A percentile compares a stretch with the other conserved stretches of the same genome.
phyloP scores from a whole-genome alignment of 2,113 vertebrate species.

The Salminus brasiliensis region DNA sequence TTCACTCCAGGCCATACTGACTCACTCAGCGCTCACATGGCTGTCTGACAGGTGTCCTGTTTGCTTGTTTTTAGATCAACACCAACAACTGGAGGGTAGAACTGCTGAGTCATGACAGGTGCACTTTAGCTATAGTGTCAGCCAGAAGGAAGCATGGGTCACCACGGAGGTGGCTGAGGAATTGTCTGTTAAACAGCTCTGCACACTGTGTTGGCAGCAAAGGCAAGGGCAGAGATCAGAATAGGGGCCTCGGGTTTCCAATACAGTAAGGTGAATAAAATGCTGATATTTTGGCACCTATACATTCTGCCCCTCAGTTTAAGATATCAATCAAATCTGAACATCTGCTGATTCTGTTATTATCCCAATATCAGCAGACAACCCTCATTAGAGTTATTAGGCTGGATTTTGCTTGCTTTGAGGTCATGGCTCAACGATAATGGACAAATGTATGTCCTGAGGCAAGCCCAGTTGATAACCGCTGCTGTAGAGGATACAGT shows the following conservation, averaged over 20 bases:
- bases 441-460: not conserved
- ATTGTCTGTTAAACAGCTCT: not conserved
- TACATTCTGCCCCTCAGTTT: too few relatives aligned
- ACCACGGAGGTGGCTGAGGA: not conserved
- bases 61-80: slow-evolving; percentile 6
- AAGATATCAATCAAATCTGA: too few relatives aligned
- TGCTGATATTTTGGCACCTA: too few relatives aligned
- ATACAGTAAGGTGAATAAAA: too few relatives aligned
- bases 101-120: slow-evolving; percentile 40
- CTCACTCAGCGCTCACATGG: not conserved
- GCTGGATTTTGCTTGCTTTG: too few relatives aligned
- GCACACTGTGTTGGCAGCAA: not conserved
- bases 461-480: not conserved
- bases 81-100: slow-evolving; percentile 22
- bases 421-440: not conserved
- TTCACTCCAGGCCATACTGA: not conserved
- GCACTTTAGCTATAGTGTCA: not conserved
- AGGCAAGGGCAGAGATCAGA: not conserved
- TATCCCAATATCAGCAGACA: too few relatives aligned
- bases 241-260: not conserved
- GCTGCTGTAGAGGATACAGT: not conserved
- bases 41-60: slow-evolving; percentile 10
- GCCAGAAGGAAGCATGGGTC: not conserved
- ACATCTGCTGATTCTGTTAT: too few relatives aligned
- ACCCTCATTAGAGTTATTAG: too few relatives aligned